Evolutionary conservation across 2,113 vertebrate genomes (phyloP).

Genomic region (Phrynocephalus versicolor): DNA sequence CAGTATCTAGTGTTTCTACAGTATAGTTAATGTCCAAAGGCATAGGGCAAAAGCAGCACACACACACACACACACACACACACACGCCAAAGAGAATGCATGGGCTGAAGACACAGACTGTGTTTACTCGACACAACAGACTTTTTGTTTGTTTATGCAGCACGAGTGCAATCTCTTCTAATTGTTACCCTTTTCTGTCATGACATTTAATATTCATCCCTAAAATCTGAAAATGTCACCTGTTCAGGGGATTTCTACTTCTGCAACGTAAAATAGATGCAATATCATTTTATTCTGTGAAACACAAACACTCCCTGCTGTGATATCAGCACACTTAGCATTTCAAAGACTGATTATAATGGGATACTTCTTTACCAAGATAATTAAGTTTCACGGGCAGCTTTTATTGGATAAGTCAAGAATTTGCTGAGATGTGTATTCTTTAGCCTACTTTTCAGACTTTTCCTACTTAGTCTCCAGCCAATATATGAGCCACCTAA

Average conservation of each 20-base stretch:
- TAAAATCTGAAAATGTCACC: conserved; percentile 67
- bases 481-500: not conserved
- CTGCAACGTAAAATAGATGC: conserved; percentile 56
- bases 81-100: conserved; percentile 23
- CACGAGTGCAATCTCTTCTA: conserved; percentile 60
- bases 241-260: conserved; percentile 65
- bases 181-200: conserved; percentile 65
- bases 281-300: conserved; percentile 30
- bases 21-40: conserved; percentile 49
- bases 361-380: not conserved
- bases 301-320: not conserved
- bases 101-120: conserved; percentile 35
- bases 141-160: conserved; percentile 59
- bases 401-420: accelerated
- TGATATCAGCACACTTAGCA: not conserved
- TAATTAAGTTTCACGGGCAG: not conserved
- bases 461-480: not conserved
- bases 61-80: too few relatives aligned
- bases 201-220: conserved; percentile 64
- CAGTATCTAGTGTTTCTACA: conserved; percentile 28
- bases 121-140: conserved; percentile 58
- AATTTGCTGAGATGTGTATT: accelerated
- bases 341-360: conserved; percentile 3
- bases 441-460: accelerated
- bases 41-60: conserved; percentile 10